These are phyloP conservation scores for Tipula unca DNA, from an alignment of 2,888 invertebrate species.

Conservation along the genomic window DNA sequence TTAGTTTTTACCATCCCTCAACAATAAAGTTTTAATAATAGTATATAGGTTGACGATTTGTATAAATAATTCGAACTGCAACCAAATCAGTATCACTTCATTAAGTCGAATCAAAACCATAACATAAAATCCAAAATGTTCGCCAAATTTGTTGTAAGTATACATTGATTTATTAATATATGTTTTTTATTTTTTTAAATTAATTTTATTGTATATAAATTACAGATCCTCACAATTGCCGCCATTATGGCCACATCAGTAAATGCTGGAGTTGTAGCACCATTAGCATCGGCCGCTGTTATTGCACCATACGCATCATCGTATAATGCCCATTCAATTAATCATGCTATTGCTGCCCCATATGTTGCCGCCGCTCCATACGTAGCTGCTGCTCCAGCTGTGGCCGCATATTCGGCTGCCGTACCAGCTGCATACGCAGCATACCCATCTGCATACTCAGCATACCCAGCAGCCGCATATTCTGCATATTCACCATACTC, in stretches of 20 bases:
- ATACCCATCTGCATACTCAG: conserved; percentile 22
- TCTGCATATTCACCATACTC: neutral
- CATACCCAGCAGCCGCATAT: conserved; percentile 27
- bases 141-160: conserved; percentile 16
- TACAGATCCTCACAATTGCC: neutral
- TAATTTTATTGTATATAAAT: neutral
- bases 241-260: conserved; percentile 28
- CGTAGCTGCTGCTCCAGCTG: conserved; percentile 36
- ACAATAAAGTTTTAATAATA: neutral
- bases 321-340: conserved; percentile 64
- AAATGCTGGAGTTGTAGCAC: conserved; percentile 35
- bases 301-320: conserved; percentile 67
- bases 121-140: conserved; percentile 1
- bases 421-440: conserved; percentile 26
- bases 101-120: neutral
- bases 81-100: neutral
- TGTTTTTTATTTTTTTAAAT: neutral
- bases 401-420: conserved; percentile 31
- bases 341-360: conserved; percentile 66
- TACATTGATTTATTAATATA: neutral
- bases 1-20: neutral
- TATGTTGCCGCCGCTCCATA: conserved; percentile 26
- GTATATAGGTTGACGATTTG: neutral
- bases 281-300: conserved; percentile 39
- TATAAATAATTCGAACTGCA: neutral